Evolutionary conservation across 2,888 invertebrate genomes (phyloP).

Genomic region (Spodoptera picta): DNA sequence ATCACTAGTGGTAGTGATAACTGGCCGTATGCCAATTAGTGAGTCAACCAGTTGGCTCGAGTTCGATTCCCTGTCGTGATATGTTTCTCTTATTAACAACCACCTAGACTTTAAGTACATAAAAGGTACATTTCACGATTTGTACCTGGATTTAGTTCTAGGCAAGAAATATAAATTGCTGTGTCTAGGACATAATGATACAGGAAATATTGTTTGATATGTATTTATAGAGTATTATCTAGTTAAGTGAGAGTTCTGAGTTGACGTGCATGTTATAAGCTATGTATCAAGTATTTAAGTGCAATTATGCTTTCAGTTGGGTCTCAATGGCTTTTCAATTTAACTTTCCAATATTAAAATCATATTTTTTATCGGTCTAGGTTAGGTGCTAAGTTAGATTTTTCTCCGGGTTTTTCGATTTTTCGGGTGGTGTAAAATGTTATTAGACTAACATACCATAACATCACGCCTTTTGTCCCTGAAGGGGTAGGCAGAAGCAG

Average conservation of each 20-base stretch:
- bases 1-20: conserved; percentile 56
- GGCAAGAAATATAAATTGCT: conserved; percentile 23
- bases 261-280: too few relatives aligned
- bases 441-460: too few relatives aligned
- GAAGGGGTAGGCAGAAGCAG: too few relatives aligned
- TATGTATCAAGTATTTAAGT: too few relatives aligned
- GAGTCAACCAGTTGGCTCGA: conserved; percentile 58
- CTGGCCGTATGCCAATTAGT: conserved; percentile 68
- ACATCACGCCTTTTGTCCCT: too few relatives aligned
- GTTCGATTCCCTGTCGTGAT: conserved; percentile 59
- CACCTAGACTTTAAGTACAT: conserved; percentile 14
- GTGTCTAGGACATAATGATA: conserved; percentile 28
- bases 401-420: too few relatives aligned
- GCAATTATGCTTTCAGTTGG: too few relatives aligned
- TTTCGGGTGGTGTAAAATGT: too few relatives aligned
- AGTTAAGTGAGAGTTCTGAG: neutral
- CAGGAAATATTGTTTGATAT: conserved; percentile 11
- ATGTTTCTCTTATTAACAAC: conserved; percentile 59
- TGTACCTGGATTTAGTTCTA: conserved; percentile 22
- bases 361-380: too few relatives aligned
- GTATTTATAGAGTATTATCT: conserved; percentile 11
- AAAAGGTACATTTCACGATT: conserved; percentile 18
- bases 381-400: too few relatives aligned
- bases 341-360: too few relatives aligned
- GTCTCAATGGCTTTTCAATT: too few relatives aligned